Base-by-base conservation (phyloP, 2,888 invertebrate species). In the Torymus texanus region DNA sequence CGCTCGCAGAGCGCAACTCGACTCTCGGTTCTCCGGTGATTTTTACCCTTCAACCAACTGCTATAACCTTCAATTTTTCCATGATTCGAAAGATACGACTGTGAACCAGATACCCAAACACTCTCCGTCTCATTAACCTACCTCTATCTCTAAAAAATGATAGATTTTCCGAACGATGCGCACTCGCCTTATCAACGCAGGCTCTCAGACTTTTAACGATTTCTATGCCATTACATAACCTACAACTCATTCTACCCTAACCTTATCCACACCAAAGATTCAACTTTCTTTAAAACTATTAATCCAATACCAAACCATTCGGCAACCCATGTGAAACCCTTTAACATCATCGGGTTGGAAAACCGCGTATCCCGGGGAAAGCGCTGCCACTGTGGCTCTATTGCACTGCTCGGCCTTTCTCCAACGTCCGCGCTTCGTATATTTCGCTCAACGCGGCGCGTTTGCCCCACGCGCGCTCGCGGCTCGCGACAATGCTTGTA, bases 401-500 rank as follows among this genome's bases (percentile, higher is more conserved):
- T 68, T 61, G 61, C 21, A 56, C 18, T 61, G 29, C 21, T 21
- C 55, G 67, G 79, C 24, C 66, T 61, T 51, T 79, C 79, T 71
- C 14, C 79, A 59, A 62, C 50, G 79, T 66, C 71, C 79, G 79
- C 67, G 79, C 75, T 61, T 18, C 4, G 11, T 11, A 11, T 10
- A n/a, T 29, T 51, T 70, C 72, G 24, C 68, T 29, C 8, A 5
- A 2, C 21, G 21, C 21, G 21, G 21, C 21, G 21, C 21, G 21
- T 2, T 21, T 21, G 21, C 21, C 21, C 21, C 21, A 21, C 61
- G 12, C 61, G 29, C 41, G 13, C 68, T 1, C 53, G 21, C 21
- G 12, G 21, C 21, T 21, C 50, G 51, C n/a, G 16, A 8, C 14
- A 1, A 13, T 50, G 18, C 55, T 12, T 21, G 16, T 14, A 13